phyloP scores from a whole-genome alignment of 1,140 invertebrate species.

The Ips nitidus region DNA sequence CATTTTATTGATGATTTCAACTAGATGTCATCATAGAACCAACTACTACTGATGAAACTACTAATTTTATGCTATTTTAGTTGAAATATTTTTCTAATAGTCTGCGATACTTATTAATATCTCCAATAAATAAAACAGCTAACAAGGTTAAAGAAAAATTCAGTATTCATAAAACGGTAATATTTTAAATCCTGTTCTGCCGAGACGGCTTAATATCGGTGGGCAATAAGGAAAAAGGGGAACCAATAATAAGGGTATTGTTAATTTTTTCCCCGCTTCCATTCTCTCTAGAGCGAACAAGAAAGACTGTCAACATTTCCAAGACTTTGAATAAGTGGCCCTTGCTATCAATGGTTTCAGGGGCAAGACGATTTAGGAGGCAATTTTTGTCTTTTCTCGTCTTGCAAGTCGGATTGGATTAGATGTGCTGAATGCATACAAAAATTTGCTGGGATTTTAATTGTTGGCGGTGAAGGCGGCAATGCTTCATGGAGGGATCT shows the following conservation, averaged over 20 bases:
- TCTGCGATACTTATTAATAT: no score
- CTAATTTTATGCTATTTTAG: no score
- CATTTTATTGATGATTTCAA: no score
- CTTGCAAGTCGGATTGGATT: neutral
- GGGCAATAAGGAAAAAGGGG: constrained; percentile 34
- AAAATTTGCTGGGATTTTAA: no score
- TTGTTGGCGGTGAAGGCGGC: no score
- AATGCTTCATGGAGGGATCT: neutral
- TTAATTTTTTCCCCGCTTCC: constrained; percentile 36
- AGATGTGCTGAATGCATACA: neutral
- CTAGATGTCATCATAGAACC: no score
- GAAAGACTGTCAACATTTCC: constrained; percentile 38
- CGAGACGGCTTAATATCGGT: constrained; percentile 36
- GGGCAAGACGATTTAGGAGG: constrained; percentile 27
- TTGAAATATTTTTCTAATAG: no score
- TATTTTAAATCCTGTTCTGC: constrained; percentile 36
- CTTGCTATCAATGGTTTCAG: constrained; percentile 33
- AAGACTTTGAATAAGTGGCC: constrained; percentile 38
- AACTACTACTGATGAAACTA: no score
- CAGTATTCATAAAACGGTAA: constrained; percentile 29
- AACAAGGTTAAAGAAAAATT: no score
- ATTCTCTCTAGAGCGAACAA: constrained; percentile 32
- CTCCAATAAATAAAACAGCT: no score
- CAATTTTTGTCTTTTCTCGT: constrained; percentile 21
- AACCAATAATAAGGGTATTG: constrained; percentile 39